Base-by-base conservation (phyloP, 2,113 vertebrate genomes). In the Euleptes europaea region DNA sequence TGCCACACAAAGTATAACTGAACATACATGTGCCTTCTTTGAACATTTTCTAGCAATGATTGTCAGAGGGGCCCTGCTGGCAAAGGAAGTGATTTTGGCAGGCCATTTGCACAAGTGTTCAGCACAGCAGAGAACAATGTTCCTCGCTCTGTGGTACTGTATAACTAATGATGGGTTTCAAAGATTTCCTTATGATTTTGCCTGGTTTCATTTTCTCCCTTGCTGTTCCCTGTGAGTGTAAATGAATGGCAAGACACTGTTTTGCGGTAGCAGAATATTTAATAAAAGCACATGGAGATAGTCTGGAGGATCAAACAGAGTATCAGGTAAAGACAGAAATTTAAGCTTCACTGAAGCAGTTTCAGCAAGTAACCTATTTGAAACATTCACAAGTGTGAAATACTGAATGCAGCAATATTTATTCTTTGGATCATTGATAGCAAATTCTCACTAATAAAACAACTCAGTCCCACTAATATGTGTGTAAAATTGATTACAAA, bases 191-290 rank as follows among this genome's bases (percentile, higher is more conserved):
- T 83, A 75, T 21, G 1, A 2, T 74, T 86, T 85, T 84, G 1
- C 0, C 6, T 78, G 38, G 60, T 72, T 78, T 11, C 67, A n/a
- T 38, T 73, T 54, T 5, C 0, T 0, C 67, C 17, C 57, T 82
- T 88, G 44, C 38, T 82, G 21, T 69, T 89, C 70, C 6, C 21
- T 86, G 8, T 15, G 51, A 63, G 51, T 65, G 6, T 33, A 80
- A 35, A 33, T 47, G 1, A 75, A 66, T 79, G 0, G 38, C 78
- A 38, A 38, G n/a, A 78, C 75, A 17, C 1, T 75, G 33, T 15
- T 90, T 91, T 82, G n/a, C n/a, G 71, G 54, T 88, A 80, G 15
- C 23, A 57, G 3, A 66, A 19, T 21, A 67, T 5, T 65, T 70
- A 57, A 0, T 80, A 73, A 81, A 83, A 88, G 69, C 15, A 19